Evolutionary conservation across 2,888 invertebrate species (phyloP).

Genomic region (Habroteleia sp.): DNA sequence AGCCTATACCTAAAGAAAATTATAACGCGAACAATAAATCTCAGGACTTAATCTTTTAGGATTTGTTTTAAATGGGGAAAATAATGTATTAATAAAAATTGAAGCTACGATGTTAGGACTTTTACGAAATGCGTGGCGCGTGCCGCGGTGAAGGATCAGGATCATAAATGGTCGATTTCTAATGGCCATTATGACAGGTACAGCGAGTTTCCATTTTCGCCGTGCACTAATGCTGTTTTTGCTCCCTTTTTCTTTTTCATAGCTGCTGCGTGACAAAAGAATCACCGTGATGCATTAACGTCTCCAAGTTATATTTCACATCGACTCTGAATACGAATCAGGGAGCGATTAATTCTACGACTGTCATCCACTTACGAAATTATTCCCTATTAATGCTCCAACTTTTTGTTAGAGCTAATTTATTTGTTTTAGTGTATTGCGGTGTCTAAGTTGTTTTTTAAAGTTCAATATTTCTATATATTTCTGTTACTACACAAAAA

Average conservation of each 20-base stretch:
- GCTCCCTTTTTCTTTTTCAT: constrained; percentile 63
- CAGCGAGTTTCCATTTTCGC: constrained; percentile 79
- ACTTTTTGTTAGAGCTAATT: too few relatives aligned
- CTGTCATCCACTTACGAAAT: background rate
- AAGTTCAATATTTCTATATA: too few relatives aligned
- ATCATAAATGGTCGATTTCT: constrained; percentile 65
- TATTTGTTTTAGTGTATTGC: too few relatives aligned
- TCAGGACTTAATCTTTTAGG: constrained; percentile 6
- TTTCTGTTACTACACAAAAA: too few relatives aligned
- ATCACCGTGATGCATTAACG: constrained; percentile 54
- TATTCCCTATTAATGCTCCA: too few relatives aligned
- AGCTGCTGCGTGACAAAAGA: constrained; percentile 51
- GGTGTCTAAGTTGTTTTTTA: too few relatives aligned
- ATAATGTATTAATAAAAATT: constrained; percentile 41
- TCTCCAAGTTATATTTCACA: constrained; percentile 21
- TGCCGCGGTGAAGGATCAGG: constrained; percentile 57
- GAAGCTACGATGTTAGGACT: constrained; percentile 43
- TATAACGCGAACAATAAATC: constrained; percentile 19
- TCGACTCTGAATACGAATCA: constrained; percentile 36
- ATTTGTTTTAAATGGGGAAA: constrained; percentile 6
- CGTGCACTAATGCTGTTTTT: constrained; percentile 67
- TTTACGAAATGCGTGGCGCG: constrained; percentile 69
- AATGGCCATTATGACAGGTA: constrained; percentile 77
- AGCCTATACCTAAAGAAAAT: constrained; percentile 6
- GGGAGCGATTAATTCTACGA: constrained; percentile 8